Base-by-base conservation (phyloP, 2,797 vertebrate species). In the Pangasius larnaudii region DNA sequence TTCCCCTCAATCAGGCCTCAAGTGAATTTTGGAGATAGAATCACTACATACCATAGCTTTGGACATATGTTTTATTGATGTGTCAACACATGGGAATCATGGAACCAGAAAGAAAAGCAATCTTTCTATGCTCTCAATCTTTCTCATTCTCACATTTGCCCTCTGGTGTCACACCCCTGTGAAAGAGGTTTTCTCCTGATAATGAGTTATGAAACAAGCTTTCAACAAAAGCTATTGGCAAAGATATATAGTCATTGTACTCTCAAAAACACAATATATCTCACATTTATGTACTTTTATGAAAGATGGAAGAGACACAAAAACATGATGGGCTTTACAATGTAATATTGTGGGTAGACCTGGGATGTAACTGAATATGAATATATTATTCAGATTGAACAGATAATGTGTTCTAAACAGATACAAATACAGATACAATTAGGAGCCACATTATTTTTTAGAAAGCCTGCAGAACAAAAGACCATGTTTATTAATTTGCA, bases 61-160 rank as follows among this genome's bases (percentile, higher is more conserved):
- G 36, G 63, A 69, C 46, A 84, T 46, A 69, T 51, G 16, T 49
- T 59, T 82, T 82, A 82, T 82, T 72, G 78, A 82, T 82, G 65
- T 59, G 24, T 81, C 51, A 65, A 65, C 22, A 61, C 36, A 63
- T 42, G 36, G 56, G 79, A 81, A 42, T 58, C 36, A 81, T 81
- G 79, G 22, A 27, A 61, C 22, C 79, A 61, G 56, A 51, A 81
- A 42, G 19, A 11, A 61, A 61, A 81, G n/a, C 58, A 81, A 11
- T 80, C 0, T 81, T 61, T 81, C 36, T 39, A n/a, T 61, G 79
- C 36, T 42, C 0, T 81, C 18, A 69, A 36, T 39, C 61, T 84
- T 84, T 61, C 79, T 39, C 39, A 39, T 4, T 39, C 39, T 39
- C 69, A 63, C 56, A 67, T 72, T 81, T 81, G 18, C 42, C 81